Evolutionary conservation across 2,888 invertebrate genomes (phyloP), one percentile per base, ranked within the genome.

Genomic region (Orthonevra nobilis): DNA sequence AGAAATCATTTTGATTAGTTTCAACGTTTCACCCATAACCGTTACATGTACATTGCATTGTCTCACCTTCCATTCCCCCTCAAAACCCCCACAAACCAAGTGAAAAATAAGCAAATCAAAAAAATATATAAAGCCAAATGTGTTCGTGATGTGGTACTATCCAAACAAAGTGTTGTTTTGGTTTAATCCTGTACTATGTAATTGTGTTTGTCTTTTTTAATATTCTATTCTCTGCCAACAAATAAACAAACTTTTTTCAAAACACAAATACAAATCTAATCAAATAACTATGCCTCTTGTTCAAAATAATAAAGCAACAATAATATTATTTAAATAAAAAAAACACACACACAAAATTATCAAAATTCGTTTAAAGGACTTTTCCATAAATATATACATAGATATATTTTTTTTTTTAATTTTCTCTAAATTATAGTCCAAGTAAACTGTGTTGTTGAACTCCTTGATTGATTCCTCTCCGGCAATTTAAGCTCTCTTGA

Each of bases 121-220:
- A 12, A 34, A 60, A 46, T 50, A 12, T 28, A 64, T 36, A 54
- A 42, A 60, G 14, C 28, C 46, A 60, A 69, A 70, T 64, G 68
- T 69, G 75, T 81, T 58, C 66, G 82, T 83, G 84, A 83, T 84
- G 84, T 84, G 84, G 84, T 84, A 84, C 83, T 84, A 84, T 84
- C 83, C 81, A 84, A 84, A 84, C 83, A 83, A 83, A 81, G 61
- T 69, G 79, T 75, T 79, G 69, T 81, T 81, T 77, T 64, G 50
- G 66, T 72, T 81, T 75, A 61, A 52, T 79, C 70, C 69, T 79
- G 61, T 72, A 40, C 56, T 69, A 38, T 75, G 48, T 72, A 66
- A 54, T 44, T 68, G 56, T 73, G 60, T 72, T 56, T 60, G 58
- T 73, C 44, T 56, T 38, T 23, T 66, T 36, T 50, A 69, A 81